Conservation (phyloP, 2,888 invertebrate genomes). For the Creontiades dilutus region DNA sequence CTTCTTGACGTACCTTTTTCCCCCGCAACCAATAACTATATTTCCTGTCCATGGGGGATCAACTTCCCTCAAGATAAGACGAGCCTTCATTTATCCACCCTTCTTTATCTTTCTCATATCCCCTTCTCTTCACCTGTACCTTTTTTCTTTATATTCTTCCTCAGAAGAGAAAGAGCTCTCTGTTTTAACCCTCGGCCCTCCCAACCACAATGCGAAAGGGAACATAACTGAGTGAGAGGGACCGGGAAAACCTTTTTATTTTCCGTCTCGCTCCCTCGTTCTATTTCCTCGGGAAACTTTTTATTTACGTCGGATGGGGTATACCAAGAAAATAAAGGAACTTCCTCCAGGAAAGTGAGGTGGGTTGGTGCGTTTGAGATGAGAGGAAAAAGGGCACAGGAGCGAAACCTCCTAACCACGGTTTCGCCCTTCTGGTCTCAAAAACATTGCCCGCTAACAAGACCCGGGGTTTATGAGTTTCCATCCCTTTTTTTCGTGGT, state of each 20-base stretch:
- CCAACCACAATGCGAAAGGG: conserved; percentile 9
- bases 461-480: conserved; percentile 6
- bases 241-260: conserved; percentile 29
- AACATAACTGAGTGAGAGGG: not conserved
- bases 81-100: conserved; percentile 63
- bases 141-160: not conserved
- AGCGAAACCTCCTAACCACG: not conserved
- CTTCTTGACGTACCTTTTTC: conserved; percentile 38
- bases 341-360: conserved; percentile 3
- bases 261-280: conserved; percentile 1
- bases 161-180: not conserved
- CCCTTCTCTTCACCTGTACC: not conserved
- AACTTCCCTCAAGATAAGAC: conserved; percentile 65
- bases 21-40: conserved; percentile 69
- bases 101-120: conserved; percentile 26
- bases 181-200: not conserved
- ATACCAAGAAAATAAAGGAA: conserved; percentile 52
- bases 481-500: not conserved
- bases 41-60: conserved; percentile 70
- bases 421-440: not conserved
- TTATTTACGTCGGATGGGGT: conserved; percentile 55
- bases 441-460: conserved; percentile 23
- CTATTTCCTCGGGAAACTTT: conserved; percentile 36
- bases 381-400: not conserved
- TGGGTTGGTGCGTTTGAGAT: not conserved